Conservation (phyloP, 1,140 invertebrate genomes). For the Idris sp. region DNA sequence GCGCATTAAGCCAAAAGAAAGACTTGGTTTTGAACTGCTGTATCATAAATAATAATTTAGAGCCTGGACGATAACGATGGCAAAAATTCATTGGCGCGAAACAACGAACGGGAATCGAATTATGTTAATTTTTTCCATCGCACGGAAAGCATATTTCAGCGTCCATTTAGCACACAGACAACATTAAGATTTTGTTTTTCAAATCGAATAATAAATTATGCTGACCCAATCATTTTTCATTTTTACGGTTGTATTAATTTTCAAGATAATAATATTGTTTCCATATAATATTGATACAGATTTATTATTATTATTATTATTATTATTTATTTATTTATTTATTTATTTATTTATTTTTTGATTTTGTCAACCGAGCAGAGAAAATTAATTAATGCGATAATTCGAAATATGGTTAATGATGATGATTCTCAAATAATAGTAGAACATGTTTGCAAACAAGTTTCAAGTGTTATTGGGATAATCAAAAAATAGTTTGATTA, state of each 20-base stretch:
- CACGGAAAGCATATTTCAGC: slow-evolving; percentile 37
- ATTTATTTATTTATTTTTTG: no score
- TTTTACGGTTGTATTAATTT: no score
- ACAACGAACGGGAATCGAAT: slow-evolving; percentile 37
- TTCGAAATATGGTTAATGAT: no score
- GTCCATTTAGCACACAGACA: slow-evolving; percentile 15
- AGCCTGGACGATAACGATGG: slow-evolving; percentile 5
- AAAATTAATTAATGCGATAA: no score
- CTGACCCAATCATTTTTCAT: no score
- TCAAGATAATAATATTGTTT: no score
- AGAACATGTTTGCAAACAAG: no score
- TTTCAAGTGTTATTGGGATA: slow-evolving; percentile 25
- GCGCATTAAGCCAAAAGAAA: slow-evolving; percentile 21
- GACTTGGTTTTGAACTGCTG: slow-evolving; percentile 30
- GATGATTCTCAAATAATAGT: no score
- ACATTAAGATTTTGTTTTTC: no score
- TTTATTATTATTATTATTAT: no score
- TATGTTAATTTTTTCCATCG: slow-evolving; percentile 38
- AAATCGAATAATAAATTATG: slow-evolving; percentile 13
- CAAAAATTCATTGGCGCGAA: slow-evolving; percentile 40
- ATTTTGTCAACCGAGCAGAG: slow-evolving; percentile 24
- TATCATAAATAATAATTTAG: slow-evolving; percentile 50
- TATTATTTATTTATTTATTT: no score
- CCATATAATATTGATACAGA: no score
- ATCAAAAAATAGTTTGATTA: slow-evolving; percentile 11